phyloP scores from a whole-genome alignment of 2,797 vertebrate species.

The Eurystomus glaucurus region DNA sequence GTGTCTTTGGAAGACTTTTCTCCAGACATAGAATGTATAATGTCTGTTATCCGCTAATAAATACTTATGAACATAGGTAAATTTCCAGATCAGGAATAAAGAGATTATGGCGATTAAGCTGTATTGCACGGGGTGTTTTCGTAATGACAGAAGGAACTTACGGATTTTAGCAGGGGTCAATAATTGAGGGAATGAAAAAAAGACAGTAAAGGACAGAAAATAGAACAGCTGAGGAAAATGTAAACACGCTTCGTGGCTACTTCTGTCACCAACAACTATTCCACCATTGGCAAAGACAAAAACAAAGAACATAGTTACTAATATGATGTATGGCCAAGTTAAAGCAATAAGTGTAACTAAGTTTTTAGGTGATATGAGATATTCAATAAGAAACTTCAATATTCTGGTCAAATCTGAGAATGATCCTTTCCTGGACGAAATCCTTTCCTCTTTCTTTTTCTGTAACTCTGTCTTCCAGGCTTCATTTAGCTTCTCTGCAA shows the following conservation, averaged over 20 bases:
- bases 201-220: constrained; percentile 90
- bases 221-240: constrained; percentile 96
- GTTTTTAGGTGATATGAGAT: constrained; percentile 80
- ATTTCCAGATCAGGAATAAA: constrained; percentile 92
- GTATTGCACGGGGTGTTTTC: constrained; percentile 85
- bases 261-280: constrained; percentile 93
- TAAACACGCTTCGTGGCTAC: constrained; percentile 92
- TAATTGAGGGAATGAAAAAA: constrained; percentile 90
- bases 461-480: constrained; percentile 88
- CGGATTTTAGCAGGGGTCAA: constrained; percentile 85
- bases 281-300: constrained; percentile 92
- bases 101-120: constrained; percentile 72
- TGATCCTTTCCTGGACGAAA: constrained; percentile 77
- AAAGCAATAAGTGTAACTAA: constrained; percentile 80
- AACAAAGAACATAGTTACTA: constrained; percentile 83
- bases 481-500: constrained; percentile 90
- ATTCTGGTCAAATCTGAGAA: constrained; percentile 82
- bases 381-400: constrained; percentile 84
- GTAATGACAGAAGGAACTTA: constrained; percentile 86
- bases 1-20: constrained; percentile 90
- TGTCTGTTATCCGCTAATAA: constrained; percentile 96
- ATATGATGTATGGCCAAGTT: constrained; percentile 90
- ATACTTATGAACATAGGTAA: constrained; percentile 93
- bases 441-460: constrained; percentile 92
- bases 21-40: constrained; percentile 96